Conservation (phyloP, 2,797 vertebrate species). For the Hyperoplus lanceolatus region DNA sequence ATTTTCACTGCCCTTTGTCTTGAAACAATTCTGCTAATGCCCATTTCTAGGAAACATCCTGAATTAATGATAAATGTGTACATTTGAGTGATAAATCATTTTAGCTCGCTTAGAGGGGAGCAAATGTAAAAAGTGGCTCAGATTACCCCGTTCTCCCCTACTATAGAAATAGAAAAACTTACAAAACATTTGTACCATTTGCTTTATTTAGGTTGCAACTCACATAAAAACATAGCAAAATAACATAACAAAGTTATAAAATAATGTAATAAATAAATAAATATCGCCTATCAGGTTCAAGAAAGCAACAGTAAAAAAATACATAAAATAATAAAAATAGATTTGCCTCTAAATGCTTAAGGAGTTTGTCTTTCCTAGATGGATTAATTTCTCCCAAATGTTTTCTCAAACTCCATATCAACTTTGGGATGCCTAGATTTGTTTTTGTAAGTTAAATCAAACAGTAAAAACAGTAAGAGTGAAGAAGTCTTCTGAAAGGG, state of each 20-base stretch:
- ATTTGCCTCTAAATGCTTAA: no score
- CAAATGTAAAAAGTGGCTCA: no score
- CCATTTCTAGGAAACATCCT: no score
- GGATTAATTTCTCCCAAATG: background rate
- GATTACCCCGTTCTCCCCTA: no score
- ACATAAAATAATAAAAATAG: no score
- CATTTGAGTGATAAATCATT: no score
- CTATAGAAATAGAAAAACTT: background rate
- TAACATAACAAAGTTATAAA: background rate
- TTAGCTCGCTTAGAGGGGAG: no score
- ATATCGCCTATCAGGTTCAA: background rate
- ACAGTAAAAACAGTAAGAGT: background rate
- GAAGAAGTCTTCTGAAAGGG: background rate
- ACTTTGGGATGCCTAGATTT: accelerated
- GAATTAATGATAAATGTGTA: no score
- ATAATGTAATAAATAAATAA: background rate
- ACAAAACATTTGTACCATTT: background rate
- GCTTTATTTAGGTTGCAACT: background rate
- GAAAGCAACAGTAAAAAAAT: background rate
- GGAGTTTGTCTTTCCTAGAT: background rate
- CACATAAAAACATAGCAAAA: background rate
- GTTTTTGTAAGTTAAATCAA: background rate
- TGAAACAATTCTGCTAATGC: no score
- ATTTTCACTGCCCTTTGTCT: no score
- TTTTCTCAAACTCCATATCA: background rate